Conservation (phyloP, 2,797 vertebrate genomes). For the Hemitrygon akajei region DNA sequence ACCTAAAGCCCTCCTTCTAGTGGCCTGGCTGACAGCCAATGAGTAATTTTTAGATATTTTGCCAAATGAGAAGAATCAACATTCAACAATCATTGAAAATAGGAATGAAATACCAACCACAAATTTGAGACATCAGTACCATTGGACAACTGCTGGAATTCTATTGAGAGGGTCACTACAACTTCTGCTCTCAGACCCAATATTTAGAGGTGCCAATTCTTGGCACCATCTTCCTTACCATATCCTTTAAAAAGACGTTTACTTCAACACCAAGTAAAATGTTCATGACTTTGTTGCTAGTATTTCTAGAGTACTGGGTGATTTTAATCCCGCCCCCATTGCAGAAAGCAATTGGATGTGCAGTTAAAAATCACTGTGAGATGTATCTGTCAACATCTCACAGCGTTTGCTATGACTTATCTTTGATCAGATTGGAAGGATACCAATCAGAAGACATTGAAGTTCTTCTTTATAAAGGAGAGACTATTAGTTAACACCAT, state of each 20-base stretch:
- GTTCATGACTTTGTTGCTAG: too few species aligned
- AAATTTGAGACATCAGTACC: neutral
- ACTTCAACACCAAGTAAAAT: neutral
- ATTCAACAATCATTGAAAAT: neutral
- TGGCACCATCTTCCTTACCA: neutral
- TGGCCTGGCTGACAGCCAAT: neutral
- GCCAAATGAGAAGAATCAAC: neutral
- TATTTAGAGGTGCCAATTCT: too few species aligned
- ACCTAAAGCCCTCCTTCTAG: conserved; percentile 27
- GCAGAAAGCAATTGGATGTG: neutral
- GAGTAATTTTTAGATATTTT: neutral
- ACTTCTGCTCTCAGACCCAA: neutral
- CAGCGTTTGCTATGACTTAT: neutral
- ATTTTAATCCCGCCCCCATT: neutral
- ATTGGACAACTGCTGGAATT: neutral
- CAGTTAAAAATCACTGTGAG: neutral
- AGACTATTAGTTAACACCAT: too few species aligned
- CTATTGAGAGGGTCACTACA: neutral
- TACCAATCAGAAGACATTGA: neutral
- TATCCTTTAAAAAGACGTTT: neutral
- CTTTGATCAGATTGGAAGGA: neutral
- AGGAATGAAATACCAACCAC: neutral
- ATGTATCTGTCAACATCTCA: neutral
- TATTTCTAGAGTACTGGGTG: neutral
- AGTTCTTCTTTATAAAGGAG: neutral